Percentiles rank a stretch among this genome's conserved stretches.
phyloP scores from a whole-genome alignment of 2,797 vertebrate genomes.

The Tangara arthus region DNA sequence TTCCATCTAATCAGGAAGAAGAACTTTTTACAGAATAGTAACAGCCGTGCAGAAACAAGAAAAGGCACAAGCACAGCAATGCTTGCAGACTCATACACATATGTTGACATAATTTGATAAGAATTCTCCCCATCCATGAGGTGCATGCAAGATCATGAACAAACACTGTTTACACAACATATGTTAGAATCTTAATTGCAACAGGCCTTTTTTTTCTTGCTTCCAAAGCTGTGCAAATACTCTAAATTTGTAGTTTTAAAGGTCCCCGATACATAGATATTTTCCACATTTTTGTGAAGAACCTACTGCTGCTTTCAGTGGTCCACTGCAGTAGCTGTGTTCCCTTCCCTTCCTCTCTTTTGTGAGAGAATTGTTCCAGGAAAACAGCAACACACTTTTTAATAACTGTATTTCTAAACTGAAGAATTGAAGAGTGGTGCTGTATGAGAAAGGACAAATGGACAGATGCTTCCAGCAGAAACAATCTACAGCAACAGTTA shows the following conservation, averaged over 20 bases:
- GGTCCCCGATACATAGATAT: neutral
- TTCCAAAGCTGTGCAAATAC: neutral
- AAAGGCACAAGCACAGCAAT: neutral
- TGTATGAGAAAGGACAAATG: neutral
- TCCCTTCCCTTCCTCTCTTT: neutral
- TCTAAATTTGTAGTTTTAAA: neutral
- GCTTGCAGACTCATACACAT: neutral
- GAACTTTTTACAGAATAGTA: neutral
- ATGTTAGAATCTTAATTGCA: neutral
- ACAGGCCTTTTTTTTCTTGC: neutral
- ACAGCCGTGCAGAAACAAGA: neutral
- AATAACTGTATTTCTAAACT: neutral
- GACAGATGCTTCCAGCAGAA: neutral
- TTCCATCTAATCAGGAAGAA: neutral
- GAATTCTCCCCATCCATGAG: neutral
- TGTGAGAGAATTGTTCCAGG: neutral
- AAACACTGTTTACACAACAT: neutral
- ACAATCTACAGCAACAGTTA: neutral
- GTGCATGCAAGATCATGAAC: neutral
- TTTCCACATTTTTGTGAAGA: neutral
- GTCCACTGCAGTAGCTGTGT: neutral
- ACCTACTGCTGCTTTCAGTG: neutral
- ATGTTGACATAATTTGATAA: neutral
- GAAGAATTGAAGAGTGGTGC: neutral
- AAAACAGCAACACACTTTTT: neutral